Evolutionary conservation across 2,113 vertebrate species (phyloP).

Genomic region (Notechis scutatus): DNA sequence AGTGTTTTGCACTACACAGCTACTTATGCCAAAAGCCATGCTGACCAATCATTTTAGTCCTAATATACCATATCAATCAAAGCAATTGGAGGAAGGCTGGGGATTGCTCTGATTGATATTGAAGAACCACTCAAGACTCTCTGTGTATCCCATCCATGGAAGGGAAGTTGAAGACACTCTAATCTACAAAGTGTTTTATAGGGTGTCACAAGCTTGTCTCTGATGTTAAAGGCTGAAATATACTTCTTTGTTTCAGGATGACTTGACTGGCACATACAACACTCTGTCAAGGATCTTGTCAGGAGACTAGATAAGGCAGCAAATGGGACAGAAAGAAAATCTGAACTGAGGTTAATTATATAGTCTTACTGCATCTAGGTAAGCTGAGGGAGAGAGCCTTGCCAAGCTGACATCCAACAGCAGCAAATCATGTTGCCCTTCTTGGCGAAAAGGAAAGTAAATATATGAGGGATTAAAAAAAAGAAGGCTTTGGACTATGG

Average conservation of each 20-base stretch:
- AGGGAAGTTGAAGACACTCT: background rate
- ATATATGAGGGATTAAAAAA: background rate
- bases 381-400: conserved; percentile 36
- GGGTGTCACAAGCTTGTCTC: conserved; percentile 12
- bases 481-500: background rate
- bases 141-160: background rate
- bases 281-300: conserved; percentile 40
- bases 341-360: conserved; percentile 38
- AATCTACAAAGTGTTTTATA: background rate
- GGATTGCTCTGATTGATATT: background rate
- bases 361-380: conserved; percentile 37
- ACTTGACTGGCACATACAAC: conserved; percentile 33
- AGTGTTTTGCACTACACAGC: background rate
- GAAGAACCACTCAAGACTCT: background rate
- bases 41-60: background rate
- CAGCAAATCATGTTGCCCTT: conserved; percentile 6
- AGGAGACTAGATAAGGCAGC: conserved; percentile 28
- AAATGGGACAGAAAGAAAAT: conserved; percentile 30
- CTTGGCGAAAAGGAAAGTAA: background rate
- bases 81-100: background rate
- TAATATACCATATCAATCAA: background rate
- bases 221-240: conserved; percentile 18
- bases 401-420: conserved; percentile 42
- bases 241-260: conserved; percentile 30
- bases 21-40: background rate